Conservation (phyloP, 2,113 vertebrate genomes). For the Rhinichthys klamathensis region DNA sequence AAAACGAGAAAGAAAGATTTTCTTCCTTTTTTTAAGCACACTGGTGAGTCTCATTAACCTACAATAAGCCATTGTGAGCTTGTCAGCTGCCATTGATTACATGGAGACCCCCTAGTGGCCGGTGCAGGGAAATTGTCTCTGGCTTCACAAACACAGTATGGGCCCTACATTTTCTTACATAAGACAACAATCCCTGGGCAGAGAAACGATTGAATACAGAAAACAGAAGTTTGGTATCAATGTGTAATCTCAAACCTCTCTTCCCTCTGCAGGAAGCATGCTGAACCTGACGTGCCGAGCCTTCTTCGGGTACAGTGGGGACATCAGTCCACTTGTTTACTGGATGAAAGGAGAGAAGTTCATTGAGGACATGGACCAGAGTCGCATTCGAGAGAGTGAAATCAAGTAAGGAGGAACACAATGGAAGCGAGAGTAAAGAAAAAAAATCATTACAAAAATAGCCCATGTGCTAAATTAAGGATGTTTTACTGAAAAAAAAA, state of each 20-base stretch:
- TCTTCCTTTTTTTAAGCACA: background rate
- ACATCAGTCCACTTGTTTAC: conserved; percentile 95
- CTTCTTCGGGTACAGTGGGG: conserved; percentile 97
- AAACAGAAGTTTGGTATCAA: conserved; percentile 17
- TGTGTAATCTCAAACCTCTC: conserved; percentile 29
- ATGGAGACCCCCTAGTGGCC: conserved; percentile 13
- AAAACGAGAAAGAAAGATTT: conserved; percentile 1
- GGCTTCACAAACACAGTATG: background rate
- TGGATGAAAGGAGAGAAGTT: conserved; percentile 99
- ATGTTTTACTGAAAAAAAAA: background rate
- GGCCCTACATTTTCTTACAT: background rate
- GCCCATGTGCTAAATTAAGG: background rate
- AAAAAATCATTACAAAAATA: background rate
- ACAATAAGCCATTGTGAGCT: conserved; percentile 9
- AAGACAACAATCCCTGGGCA: background rate
- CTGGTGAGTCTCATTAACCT: conserved; percentile 6
- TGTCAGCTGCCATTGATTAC: conserved; percentile 37
- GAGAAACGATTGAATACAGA: background rate
- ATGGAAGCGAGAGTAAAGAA: background rate
- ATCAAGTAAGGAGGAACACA: conserved; percentile 85
- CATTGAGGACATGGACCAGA: conserved; percentile 98
- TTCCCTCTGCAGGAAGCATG: conserved; percentile 79
- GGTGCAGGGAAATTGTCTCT: background rate
- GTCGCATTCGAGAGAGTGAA: conserved; percentile 92
- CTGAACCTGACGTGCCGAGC: conserved; percentile 96